Evolutionary conservation across 1,140 invertebrate species (phyloP).

Genomic region (Bombus pyrosoma): DNA sequence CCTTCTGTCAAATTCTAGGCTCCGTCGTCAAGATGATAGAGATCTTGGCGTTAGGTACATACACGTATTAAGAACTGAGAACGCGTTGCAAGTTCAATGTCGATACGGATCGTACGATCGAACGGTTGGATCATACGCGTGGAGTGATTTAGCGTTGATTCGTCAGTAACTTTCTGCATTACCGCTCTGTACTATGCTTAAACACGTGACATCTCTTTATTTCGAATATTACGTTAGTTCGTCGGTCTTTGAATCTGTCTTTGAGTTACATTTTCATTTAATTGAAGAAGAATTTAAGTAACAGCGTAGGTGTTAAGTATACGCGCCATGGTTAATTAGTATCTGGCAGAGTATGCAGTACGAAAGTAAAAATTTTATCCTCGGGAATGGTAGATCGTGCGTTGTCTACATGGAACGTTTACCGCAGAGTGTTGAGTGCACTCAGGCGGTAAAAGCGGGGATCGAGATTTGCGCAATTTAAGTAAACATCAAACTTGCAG

Average conservation of each 20-base stretch:
- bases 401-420: background rate
- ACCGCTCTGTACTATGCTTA: too few relatives aligned
- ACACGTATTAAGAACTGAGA: background rate
- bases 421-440: too few relatives aligned
- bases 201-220: too few relatives aligned
- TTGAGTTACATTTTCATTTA: background rate
- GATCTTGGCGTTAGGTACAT: background rate
- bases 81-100: too few relatives aligned
- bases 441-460: too few relatives aligned
- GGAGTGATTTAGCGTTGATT: too few relatives aligned
- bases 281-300: background rate
- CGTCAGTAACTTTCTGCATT: too few relatives aligned
- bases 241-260: too few relatives aligned
- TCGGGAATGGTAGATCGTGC: background rate
- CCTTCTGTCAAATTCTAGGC: background rate
- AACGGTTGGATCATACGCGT: too few relatives aligned
- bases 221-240: too few relatives aligned
- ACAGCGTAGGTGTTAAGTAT: background rate
- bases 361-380: background rate
- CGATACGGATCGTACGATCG: too few relatives aligned
- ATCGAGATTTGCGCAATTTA: background rate
- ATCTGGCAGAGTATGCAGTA: too few relatives aligned
- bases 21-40: background rate
- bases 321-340: background rate
- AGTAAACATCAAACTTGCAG: background rate